Conservation (phyloP, 2,888 invertebrate species). For the Odontocolon sp. region DNA sequence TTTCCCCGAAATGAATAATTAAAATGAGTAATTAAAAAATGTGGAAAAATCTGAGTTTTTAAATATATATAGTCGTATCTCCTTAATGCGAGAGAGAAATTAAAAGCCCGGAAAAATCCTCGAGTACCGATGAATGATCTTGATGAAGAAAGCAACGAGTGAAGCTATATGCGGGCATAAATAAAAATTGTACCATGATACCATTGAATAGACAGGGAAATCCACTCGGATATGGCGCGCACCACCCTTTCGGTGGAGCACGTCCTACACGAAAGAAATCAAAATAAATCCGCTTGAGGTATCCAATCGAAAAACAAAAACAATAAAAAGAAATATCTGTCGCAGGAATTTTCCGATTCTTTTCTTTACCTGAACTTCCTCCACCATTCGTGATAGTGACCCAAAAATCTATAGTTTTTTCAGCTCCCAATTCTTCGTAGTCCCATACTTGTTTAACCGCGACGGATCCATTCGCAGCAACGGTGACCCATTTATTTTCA, state of each 20-base stretch:
- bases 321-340: conserved; percentile 5
- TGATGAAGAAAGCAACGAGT: conserved; percentile 45
- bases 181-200: conserved; percentile 66
- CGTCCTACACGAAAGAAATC: conserved; percentile 56
- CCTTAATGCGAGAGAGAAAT: background rate
- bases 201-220: conserved; percentile 69
- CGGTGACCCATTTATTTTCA: conserved; percentile 96
- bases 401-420: conserved; percentile 98
- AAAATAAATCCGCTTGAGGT: conserved; percentile 43
- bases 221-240: conserved; percentile 68
- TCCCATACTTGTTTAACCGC: conserved; percentile 98
- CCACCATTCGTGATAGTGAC: conserved; percentile 93
- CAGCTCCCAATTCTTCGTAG: conserved; percentile 96
- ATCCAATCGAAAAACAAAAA: conserved; percentile 6
- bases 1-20: no score
- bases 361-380: conserved; percentile 84
- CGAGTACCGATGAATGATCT: conserved; percentile 9
- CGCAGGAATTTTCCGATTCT: background rate
- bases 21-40: no score
- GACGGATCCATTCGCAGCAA: conserved; percentile 95
- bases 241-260: conserved; percentile 67
- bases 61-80: no score
- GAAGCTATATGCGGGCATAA: conserved; percentile 57
- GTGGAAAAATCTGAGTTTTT: no score
- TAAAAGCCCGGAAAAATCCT: conserved; percentile 2